Evolutionary conservation across 2,797 vertebrate genomes (phyloP), one percentile per base, ranked within the genome.

Genomic region (Adelosebastes latens): DNA sequence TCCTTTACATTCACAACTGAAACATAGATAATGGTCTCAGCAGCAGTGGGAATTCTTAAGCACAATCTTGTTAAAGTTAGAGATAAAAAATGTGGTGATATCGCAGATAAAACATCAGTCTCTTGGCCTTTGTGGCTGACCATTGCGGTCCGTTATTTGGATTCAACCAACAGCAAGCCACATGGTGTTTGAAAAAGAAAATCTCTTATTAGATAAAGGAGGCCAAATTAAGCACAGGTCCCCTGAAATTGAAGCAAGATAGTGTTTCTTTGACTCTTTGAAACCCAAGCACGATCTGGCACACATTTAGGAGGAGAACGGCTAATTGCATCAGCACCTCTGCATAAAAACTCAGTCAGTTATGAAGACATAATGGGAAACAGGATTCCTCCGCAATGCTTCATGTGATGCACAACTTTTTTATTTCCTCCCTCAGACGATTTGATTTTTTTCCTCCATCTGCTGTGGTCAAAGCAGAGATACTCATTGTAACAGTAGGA

Each of bases 311-410:
- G 75, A 86, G 80, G 79, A 79, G 88, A 36, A 63, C 29, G 56
- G 80, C 86, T 94, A 95, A 95, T 94, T 94, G 86, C 91, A 93
- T 94, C 93, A 94, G 89, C 92, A 95, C 93, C 94, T 94, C 88
- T 86, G 87, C 82, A 87, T 90, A 86, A 88, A 94, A 92, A 93
- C 75, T 80, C 90, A 92, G 87, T 90, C 74, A 71, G 82, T 94
- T 95, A 90, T 91, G 87, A 92, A 92, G 88, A 84, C 88, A 58
- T 94, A 94, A 95, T 94, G 77, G 87, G 88, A 94, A 94, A 88
- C 94, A 94, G 94, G 78, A 89, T 86, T 92, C 72, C 77, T 85
- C 69, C 4, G 60, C 80, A 70, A 82, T 79, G 92, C 91, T 93
- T 89, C 81, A 80, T 84, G 83, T 88, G 68, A 88, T 72, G 70